A percentile compares a stretch with the other conserved stretches of the same genome.
These are phyloP conservation scores for Bucco capensis DNA, from an alignment of 2,113 vertebrate species.

Conservation along the genomic window DNA sequence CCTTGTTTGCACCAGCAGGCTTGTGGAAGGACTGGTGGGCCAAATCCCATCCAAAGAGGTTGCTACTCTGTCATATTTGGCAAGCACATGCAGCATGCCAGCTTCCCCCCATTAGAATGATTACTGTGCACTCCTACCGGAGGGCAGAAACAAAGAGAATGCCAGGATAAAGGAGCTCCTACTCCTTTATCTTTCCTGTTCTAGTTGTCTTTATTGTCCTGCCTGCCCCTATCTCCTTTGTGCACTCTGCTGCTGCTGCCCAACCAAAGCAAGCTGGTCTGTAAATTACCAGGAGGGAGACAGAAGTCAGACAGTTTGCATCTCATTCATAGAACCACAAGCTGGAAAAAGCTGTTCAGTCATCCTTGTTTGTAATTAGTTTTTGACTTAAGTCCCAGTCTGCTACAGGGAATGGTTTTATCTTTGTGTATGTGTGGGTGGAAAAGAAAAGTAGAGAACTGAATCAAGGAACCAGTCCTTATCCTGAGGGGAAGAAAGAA, in stretches of 20 bases:
- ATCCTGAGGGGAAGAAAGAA: not conserved
- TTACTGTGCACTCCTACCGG: not conserved
- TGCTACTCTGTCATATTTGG: not conserved
- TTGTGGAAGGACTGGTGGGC: not conserved
- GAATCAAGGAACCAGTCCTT: conserved; percentile 20
- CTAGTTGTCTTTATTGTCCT: not conserved
- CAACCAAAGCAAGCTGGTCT: not conserved
- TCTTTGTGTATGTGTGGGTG: conserved; percentile 10
- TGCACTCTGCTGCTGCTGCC: not conserved
- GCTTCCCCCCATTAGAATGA: not conserved
- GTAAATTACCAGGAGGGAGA: not conserved
- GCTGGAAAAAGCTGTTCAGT: conserved; percentile 40
- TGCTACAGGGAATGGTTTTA: conserved; percentile 40
- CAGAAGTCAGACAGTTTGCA: conserved; percentile 21
- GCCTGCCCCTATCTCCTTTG: not conserved
- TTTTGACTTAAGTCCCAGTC: conserved; percentile 50
- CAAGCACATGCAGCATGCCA: not conserved
- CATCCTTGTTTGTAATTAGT: conserved; percentile 33
- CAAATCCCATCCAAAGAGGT: not conserved
- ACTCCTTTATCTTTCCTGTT: not conserved
- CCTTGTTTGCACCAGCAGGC: not conserved
- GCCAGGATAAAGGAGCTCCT: not conserved
- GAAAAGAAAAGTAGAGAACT: not conserved
- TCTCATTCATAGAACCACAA: conserved; percentile 16
- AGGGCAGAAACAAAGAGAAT: not conserved